Conservation (phyloP, 2,797 vertebrate species). For the Petrocephalus schoutedeni region DNA sequence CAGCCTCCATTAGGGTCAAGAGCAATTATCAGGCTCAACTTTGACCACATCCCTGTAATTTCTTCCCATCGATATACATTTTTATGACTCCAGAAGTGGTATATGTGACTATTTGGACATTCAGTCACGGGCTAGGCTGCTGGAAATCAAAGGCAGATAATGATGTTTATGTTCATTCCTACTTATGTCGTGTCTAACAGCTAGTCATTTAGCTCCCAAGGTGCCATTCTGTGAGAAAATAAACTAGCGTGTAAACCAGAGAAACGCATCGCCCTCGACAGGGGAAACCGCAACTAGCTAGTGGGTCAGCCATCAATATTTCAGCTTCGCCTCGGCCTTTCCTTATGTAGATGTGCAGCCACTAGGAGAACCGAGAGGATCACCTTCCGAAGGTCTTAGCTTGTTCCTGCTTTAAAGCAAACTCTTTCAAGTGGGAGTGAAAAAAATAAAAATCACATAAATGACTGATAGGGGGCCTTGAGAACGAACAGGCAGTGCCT, state of each 20-base stretch:
- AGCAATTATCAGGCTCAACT: neutral
- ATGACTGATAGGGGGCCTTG: neutral
- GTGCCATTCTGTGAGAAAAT: neutral
- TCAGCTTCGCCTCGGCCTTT: neutral
- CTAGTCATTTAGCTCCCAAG: neutral
- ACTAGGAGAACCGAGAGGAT: neutral
- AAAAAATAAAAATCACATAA: neutral
- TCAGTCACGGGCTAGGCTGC: neutral
- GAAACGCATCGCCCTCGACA: neutral
- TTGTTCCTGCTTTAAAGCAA: neutral
- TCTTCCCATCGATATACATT: neutral
- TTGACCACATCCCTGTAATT: neutral
- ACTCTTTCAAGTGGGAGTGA: neutral
- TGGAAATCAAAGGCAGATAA: neutral
- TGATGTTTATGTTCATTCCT: neutral
- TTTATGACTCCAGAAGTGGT: neutral
- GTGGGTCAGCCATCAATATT: neutral
- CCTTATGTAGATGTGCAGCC: neutral
- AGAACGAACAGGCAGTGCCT: neutral
- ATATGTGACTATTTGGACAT: neutral
- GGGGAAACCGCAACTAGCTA: neutral
- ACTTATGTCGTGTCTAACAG: neutral
- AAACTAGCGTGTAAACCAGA: neutral
- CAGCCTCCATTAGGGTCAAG: neutral
- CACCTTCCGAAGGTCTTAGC: neutral